Evolutionary conservation across 2,797 vertebrate genomes (phyloP).

Genomic region (Syngnathus acus): DNA sequence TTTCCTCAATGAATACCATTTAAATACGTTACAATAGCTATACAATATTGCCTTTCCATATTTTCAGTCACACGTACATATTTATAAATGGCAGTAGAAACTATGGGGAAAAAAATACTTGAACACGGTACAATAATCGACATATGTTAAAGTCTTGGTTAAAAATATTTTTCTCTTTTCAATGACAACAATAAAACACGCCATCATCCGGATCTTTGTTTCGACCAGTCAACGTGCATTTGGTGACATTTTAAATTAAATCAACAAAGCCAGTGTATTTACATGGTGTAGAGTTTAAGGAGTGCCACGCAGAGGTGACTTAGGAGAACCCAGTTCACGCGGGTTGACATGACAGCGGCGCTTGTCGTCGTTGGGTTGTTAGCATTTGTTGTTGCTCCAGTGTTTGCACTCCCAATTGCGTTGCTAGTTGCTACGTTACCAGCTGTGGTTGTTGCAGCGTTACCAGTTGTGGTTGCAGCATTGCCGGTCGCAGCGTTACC

Average conservation of each 20-base stretch:
- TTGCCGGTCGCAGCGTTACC: not conserved
- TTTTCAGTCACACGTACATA: not conserved
- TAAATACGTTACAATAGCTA: not conserved
- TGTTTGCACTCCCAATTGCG: no score
- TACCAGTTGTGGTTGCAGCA: not conserved
- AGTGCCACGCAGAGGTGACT: slow-evolving; percentile 21
- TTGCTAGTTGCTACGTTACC: not conserved
- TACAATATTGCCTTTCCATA: not conserved
- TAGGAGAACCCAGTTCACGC: slow-evolving; percentile 9
- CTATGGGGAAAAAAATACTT: not conserved
- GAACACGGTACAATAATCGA: not conserved
- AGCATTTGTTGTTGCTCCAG: not conserved
- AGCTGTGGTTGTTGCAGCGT: not conserved
- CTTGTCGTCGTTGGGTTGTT: slow-evolving; percentile 10
- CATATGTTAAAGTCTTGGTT: not conserved
- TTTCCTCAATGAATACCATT: not conserved
- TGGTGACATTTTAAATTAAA: not conserved
- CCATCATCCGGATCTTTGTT: slow-evolving; percentile 25
- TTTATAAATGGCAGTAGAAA: not conserved
- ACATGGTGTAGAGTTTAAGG: slow-evolving; percentile 6
- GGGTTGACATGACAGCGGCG: not conserved
- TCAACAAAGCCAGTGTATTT: not conserved
- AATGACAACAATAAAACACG: slow-evolving; percentile 13
- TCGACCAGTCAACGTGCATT: slow-evolving; percentile 25
- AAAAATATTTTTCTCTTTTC: not conserved